A percentile compares a stretch with the other conserved stretches of the same genome.
These are phyloP conservation scores for Solenopsis invicta DNA, from an alignment of 1,140 invertebrate species.

Conservation along the genomic window DNA sequence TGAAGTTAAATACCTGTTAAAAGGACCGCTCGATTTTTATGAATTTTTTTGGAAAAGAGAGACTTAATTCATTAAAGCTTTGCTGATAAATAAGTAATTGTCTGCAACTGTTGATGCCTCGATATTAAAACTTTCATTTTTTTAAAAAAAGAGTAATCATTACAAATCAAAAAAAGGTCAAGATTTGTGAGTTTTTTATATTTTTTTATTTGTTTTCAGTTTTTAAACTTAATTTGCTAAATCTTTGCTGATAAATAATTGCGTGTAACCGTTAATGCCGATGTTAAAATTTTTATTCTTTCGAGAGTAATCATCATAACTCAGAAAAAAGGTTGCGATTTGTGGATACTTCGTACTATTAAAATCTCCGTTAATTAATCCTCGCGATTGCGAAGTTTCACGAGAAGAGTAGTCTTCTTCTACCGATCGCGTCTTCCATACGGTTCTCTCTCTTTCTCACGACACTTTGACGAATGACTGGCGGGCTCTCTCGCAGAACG, in stretches of 20 bases:
- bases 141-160: too few species aligned
- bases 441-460: slow-evolving; percentile 20
- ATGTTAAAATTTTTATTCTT: not conserved
- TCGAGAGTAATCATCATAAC: not conserved
- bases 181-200: too few species aligned
- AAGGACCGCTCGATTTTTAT: too few species aligned
- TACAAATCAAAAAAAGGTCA: too few species aligned
- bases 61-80: too few species aligned
- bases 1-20: not conserved
- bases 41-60: too few species aligned
- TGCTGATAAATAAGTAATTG: too few species aligned
- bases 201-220: too few species aligned
- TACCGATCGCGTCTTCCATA: slow-evolving; percentile 3
- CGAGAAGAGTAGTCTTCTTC: not conserved
- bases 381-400: not conserved
- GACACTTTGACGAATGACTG: slow-evolving; percentile 49
- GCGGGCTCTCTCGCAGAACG: slow-evolving; percentile 31
- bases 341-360: not conserved
- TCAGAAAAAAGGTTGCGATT: not conserved
- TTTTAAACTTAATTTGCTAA: too few species aligned
- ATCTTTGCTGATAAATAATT: slow-evolving; percentile 4
- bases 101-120: too few species aligned
- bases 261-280: not conserved
- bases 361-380: slow-evolving; percentile 24
- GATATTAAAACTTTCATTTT: too few species aligned